phyloP scores from a whole-genome alignment of 2,888 invertebrate genomes.

The Stegana nigrithorax region DNA sequence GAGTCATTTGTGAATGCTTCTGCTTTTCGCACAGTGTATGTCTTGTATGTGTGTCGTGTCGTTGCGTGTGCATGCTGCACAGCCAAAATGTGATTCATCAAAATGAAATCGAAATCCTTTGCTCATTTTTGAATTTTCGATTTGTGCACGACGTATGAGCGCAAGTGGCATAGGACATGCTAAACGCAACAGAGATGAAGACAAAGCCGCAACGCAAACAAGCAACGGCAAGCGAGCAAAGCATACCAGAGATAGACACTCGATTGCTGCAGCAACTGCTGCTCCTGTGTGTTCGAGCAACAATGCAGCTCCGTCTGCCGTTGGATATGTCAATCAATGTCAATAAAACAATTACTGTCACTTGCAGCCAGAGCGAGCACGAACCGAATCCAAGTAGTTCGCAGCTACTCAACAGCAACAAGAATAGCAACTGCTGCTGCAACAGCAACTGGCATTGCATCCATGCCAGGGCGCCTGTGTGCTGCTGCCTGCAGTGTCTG shows the following conservation, averaged over 20 bases:
- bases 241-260: not conserved
- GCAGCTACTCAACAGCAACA: slow-evolving; percentile 18
- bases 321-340: slow-evolving; percentile 62
- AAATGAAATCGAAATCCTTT: slow-evolving; percentile 62
- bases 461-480: not conserved
- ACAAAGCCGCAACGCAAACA: not conserved
- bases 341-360: slow-evolving; percentile 66
- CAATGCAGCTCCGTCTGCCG: not conserved
- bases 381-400: not conserved
- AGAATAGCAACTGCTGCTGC: slow-evolving; percentile 12
- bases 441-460: not conserved
- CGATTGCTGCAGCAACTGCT: not conserved
- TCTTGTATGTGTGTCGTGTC: not conserved
- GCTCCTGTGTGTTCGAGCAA: not conserved
- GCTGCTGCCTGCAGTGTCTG: not conserved
- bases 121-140: slow-evolving; percentile 52
- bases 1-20: slow-evolving; percentile 4
- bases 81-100: slow-evolving; percentile 50
- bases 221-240: not conserved
- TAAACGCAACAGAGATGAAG: not conserved
- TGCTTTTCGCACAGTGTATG: slow-evolving; percentile 12
- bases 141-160: slow-evolving; percentile 19
- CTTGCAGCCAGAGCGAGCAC: slow-evolving; percentile 46
- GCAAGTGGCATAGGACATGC: too few species aligned
- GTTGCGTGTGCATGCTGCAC: too few species aligned